These are phyloP conservation scores for Diplazon laetatorius DNA, from an alignment of 2,888 invertebrate species.

Conservation along the genomic window DNA sequence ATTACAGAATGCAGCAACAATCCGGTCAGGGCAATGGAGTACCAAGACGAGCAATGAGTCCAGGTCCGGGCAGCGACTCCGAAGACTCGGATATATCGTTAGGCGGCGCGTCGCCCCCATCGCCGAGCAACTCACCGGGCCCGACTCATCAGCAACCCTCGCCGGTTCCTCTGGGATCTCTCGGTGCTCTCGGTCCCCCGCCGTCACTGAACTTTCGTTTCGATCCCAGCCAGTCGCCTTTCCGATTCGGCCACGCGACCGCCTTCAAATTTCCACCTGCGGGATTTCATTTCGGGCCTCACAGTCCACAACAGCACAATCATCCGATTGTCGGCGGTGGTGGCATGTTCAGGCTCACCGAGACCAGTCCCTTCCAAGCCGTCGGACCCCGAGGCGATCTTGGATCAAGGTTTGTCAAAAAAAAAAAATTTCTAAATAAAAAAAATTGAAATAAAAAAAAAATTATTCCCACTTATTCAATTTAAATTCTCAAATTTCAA, in stretches of 20 bases:
- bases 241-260: conserved; percentile 79
- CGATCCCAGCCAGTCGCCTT: conserved; percentile 79
- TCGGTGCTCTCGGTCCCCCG: conserved; percentile 78
- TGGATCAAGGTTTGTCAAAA: conserved; percentile 76
- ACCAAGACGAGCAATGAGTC: conserved; percentile 77
- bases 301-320: conserved; percentile 80
- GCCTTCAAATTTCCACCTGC: conserved; percentile 80
- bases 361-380: conserved; percentile 81
- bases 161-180: conserved; percentile 77
- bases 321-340: conserved; percentile 79
- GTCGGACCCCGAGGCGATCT: conserved; percentile 81
- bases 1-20: conserved; percentile 81
- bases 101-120: conserved; percentile 80
- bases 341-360: conserved; percentile 80
- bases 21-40: conserved; percentile 79
- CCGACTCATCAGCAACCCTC: conserved; percentile 78
- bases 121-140: conserved; percentile 79
- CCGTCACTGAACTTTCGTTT: conserved; percentile 80
- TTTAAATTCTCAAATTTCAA: not conserved
- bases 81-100: conserved; percentile 81
- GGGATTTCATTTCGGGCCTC: conserved; percentile 80
- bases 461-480: too few species aligned
- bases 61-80: conserved; percentile 79
- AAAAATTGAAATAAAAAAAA: too few species aligned
- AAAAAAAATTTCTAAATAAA: not conserved